Conservation (phyloP, 2,113 vertebrate species). For the Oceanites oceanicus region DNA sequence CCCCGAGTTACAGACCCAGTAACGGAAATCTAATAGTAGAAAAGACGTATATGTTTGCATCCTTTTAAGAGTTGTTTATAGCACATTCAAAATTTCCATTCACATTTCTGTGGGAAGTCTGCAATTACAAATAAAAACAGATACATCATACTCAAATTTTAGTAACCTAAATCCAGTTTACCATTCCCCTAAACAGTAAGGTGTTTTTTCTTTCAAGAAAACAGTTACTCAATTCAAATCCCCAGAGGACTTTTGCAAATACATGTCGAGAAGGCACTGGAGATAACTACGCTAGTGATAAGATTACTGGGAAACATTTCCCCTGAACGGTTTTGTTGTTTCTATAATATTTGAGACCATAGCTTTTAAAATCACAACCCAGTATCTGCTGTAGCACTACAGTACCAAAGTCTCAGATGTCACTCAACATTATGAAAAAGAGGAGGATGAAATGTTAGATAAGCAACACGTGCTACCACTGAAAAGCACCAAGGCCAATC, state of each 20-base stretch:
- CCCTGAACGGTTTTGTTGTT: background rate
- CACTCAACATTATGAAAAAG: background rate
- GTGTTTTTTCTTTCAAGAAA: background rate
- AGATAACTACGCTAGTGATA: background rate
- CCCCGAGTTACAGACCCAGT: background rate
- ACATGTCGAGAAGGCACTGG: background rate
- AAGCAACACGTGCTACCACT: background rate
- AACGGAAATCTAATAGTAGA: background rate
- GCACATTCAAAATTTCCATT: slow-evolving; percentile 8
- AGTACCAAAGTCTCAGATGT: background rate
- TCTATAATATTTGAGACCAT: background rate
- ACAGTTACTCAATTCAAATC: background rate
- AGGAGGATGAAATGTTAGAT: background rate
- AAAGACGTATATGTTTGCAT: background rate
- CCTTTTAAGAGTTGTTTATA: slow-evolving; percentile 5
- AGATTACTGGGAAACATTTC: background rate
- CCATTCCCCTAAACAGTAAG: background rate
- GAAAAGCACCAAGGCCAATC: background rate
- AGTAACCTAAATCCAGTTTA: background rate
- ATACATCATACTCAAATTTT: background rate
- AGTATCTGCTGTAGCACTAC: background rate
- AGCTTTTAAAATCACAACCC: background rate
- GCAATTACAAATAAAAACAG: slow-evolving; percentile 11
- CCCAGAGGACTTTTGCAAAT: background rate
- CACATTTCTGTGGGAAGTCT: slow-evolving; percentile 20